Base-by-base conservation (phyloP, 2,888 invertebrate species). In the Chaetoderma sp. region DNA sequence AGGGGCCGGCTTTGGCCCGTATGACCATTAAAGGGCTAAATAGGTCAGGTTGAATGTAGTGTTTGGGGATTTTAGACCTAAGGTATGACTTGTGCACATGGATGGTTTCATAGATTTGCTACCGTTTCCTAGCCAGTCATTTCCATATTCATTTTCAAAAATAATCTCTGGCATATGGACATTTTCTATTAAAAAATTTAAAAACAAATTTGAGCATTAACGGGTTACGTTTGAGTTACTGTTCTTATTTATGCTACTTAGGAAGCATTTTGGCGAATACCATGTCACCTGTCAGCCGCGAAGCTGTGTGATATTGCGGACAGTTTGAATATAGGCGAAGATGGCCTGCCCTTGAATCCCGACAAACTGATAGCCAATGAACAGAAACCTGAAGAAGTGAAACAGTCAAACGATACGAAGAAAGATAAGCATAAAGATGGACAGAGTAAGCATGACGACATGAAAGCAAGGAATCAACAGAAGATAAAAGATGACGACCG, bases 231-330 rank as follows among this genome's bases (percentile, higher is more conserved):
- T 36, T 21, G 8, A 13, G 13, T 50, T 1, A 36, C 21, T 13
- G 27, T 16, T 18, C 16, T 33, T 6, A 13, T 33, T 30, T 27
- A 10, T 39, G 21, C 13, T 71, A 73, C 70, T 65, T 87, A 93
- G 91, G 95, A 95, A 89, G 89, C 88, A 66, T 95, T 94, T 85
- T 96, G 95, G 95, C 90, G 95, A 75, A 93, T 95, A 79, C 93
- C 95, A 0, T 90, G 90, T 62, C 88, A 88, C 77, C 86, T 89
- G 83, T 88, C 92, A 47, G 86, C 87, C 57, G 77, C 86, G 1
- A 89, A 89, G 63, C 80, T 90, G 13, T 82, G 86, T 4, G 69
- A 65, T 25, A 70, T 93, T 91, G 87, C 93, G 91, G 28, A 91
- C 90, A 89, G 93, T 91, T 84, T 93, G 91, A 85, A 88, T 6